Base-by-base conservation (phyloP, 2,888 invertebrate genomes). In the Synergus laeviventris region DNA sequence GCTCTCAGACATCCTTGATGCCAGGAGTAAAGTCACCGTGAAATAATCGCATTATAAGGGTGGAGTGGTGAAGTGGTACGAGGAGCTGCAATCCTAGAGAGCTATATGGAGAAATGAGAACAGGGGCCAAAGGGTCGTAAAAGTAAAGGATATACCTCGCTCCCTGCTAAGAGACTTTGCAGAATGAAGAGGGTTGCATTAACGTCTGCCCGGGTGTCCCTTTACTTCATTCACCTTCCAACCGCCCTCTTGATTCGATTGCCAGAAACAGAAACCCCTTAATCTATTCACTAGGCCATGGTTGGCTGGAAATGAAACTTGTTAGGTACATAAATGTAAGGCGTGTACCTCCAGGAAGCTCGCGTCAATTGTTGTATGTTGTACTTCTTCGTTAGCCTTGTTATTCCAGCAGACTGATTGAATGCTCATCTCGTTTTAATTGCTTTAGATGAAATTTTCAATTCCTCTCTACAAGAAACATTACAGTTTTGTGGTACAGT, bases 1-100 rank as follows among this genome's bases (percentile, higher is more conserved):
- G 73, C 76, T 76, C 76, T 75, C 75, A 76, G 81, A 74, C 75
- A 73, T 79, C 70, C 82, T 80, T 74, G 79, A 76, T 66, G 38
- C 75, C 74, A 75, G 78, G 60, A 70, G 79, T 78, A 84, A 84
- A 84, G 81, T 84, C 83, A 81, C 81, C 83, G 83, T 80, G 81
- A 82, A 82, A 82, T 82, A 82, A 82, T 80, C 78, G 74, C 66
- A 80, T 82, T 82, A 82, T 56, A 66, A 66, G 54, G 62, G 76
- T 70, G 60, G 66, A 79, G 79, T 74, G 80, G 74, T 76, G 74
- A 81, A 80, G 79, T 81, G 73, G 75, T 76, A 77, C 75, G 78
- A 77, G 77, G 70, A 75, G 76, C 78, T 78, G 66, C 76, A 70
- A 76, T 60, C 61, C 74, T 49, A 54, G 21, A 62, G 66, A 54